These are phyloP conservation scores for Sarcophaga peregrina DNA, from an alignment of 1,140 invertebrate genomes.

Conservation along the genomic window DNA sequence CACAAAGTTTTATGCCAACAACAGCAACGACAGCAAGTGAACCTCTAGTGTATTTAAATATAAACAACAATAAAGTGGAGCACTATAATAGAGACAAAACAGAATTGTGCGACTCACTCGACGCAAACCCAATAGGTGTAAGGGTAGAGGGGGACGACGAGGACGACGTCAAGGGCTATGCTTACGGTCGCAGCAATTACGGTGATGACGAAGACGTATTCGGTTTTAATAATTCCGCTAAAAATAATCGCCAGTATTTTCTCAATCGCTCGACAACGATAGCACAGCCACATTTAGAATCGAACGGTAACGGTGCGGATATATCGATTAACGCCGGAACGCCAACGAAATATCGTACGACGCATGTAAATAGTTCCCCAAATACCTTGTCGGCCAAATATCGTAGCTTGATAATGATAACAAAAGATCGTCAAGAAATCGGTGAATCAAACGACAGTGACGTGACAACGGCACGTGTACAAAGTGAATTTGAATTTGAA, in stretches of 20 bases:
- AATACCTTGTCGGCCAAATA: conserved; percentile 74
- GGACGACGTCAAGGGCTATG: not conserved
- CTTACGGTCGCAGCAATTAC: conserved; percentile 49
- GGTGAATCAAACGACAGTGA: conserved; percentile 43
- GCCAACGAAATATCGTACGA: conserved; percentile 41
- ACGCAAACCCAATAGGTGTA: not conserved
- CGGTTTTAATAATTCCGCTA: conserved; percentile 42
- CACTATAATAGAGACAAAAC: conserved; percentile 35
- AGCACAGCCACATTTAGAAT: not conserved
- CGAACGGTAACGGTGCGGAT: not conserved
- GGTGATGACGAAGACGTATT: conserved; percentile 68
- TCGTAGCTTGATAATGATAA: conserved; percentile 89
- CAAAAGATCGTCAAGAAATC: conserved; percentile 69
- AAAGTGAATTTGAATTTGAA: conserved; percentile 29
- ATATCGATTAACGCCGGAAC: conserved; percentile 19
- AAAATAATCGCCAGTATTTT: not conserved
- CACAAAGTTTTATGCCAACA: not conserved
- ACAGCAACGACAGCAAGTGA: conserved; percentile 15
- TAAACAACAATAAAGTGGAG: conserved; percentile 33
- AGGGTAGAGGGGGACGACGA: not conserved
- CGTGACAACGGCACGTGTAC: conserved; percentile 39
- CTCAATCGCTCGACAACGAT: not conserved
- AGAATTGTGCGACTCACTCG: not conserved
- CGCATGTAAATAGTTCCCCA: conserved; percentile 45
- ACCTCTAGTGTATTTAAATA: not conserved